Percentiles rank a stretch among this genome's conserved stretches.
phyloP scores from a whole-genome alignment of 2,113 vertebrate species.

The Patagioenas fasciata region DNA sequence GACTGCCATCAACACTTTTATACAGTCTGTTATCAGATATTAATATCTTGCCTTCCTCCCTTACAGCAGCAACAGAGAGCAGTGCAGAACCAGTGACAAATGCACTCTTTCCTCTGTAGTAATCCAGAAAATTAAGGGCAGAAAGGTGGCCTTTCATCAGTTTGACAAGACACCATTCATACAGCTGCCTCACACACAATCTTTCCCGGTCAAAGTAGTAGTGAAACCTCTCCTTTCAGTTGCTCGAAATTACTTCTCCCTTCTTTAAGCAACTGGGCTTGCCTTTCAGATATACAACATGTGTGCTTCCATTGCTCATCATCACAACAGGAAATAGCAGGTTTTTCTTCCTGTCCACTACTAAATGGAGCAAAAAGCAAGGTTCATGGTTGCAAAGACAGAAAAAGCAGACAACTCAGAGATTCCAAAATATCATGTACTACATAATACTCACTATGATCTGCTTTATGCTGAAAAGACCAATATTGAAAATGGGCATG shows the following conservation, averaged over 20 bases:
- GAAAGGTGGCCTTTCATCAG: background rate
- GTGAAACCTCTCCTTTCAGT: background rate
- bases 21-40: background rate
- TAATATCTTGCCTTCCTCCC: background rate
- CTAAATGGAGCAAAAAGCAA: background rate
- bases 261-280: background rate
- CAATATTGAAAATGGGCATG: background rate
- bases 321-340: background rate
- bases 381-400: background rate
- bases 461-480: background rate
- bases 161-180: background rate
- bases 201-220: background rate
- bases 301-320: rapidly evolving
- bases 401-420: background rate
- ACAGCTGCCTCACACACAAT: background rate
- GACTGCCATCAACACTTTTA: background rate
- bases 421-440: background rate
- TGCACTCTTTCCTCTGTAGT: background rate
- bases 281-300: background rate
- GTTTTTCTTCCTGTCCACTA: background rate
- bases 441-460: background rate
- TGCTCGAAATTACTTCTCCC: background rate
- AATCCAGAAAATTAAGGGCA: background rate
- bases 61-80: background rate
- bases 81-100: background rate